Evolutionary conservation across 2,888 invertebrate species (phyloP).

Genomic region (Phorcus lineatus): DNA sequence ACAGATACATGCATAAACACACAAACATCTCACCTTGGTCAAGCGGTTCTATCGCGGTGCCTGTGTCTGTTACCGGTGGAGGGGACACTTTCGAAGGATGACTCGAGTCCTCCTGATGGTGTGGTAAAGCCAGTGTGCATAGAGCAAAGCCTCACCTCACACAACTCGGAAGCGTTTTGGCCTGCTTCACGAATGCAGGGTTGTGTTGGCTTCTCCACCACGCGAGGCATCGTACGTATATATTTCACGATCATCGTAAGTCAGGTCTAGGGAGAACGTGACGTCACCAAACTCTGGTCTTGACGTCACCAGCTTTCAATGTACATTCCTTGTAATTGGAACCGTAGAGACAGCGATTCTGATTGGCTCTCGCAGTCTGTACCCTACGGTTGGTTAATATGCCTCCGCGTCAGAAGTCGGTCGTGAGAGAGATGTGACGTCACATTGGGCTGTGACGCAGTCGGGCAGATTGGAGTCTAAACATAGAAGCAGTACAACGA

Average conservation of each 20-base stretch:
- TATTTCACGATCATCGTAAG: slow-evolving; percentile 53
- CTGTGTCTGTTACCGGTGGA: neutral
- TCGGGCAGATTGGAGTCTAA: slow-evolving; percentile 32
- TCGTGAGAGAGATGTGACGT: slow-evolving; percentile 33
- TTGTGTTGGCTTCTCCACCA: slow-evolving; percentile 27
- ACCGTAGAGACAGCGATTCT: slow-evolving; percentile 35
- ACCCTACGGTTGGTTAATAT: slow-evolving; percentile 44
- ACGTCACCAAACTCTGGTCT: slow-evolving; percentile 51
- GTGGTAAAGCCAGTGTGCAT: slow-evolving; percentile 36
- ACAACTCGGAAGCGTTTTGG: slow-evolving; percentile 26
- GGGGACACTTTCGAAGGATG: neutral
- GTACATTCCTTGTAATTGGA: slow-evolving; percentile 53
- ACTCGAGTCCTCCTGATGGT: neutral
- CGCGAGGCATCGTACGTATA: slow-evolving; percentile 51
- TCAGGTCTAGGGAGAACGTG: slow-evolving; percentile 47
- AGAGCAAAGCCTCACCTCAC: neutral
- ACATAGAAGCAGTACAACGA: slow-evolving; percentile 33
- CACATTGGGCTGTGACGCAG: slow-evolving; percentile 40
- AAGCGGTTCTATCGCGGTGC: neutral
- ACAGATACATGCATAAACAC: neutral
- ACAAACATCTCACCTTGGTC: slow-evolving; percentile 6
- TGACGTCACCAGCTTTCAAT: slow-evolving; percentile 56
- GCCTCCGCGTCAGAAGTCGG: slow-evolving; percentile 23
- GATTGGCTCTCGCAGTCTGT: slow-evolving; percentile 45
- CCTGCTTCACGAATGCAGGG: slow-evolving; percentile 28